Base-by-base conservation (phyloP, 1,140 invertebrate species). In the Bursaphelenchus mucronatus region DNA sequence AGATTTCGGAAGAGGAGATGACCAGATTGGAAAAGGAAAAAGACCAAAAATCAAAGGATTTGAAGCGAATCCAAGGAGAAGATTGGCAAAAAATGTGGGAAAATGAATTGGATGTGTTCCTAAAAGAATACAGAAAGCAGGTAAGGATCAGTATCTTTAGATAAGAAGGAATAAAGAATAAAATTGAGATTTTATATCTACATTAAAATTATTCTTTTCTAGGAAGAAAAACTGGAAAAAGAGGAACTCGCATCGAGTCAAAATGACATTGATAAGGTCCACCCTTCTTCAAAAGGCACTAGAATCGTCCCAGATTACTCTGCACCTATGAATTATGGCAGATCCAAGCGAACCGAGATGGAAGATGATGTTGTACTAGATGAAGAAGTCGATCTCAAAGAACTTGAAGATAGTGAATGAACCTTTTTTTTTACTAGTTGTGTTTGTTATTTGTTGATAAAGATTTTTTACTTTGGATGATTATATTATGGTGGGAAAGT, bases 11-110 rank as follows among this genome's bases (percentile, higher is more conserved):
- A 50, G 73, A 71, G 51, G 90, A 92, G 82, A 87, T 96, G 78
- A 90, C 96, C 66, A 90, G 94, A 50, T 82, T 97, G 10, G 82
- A 95, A 11, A 89, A 89, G 63, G 88, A 94, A 76, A 83, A 88
- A 40, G 90, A 94, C 19, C 15, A 55, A 10, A 61, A 61, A 43
- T 49, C 30, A 41, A 15, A 63, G 13, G 17, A 71, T 58, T 13
- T 30, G 11, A 10, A 52, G n/a, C 8, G 21, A 10, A 64, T 86
- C 15, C 72, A 80, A 54, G 70, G 65, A 46, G 90, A 92, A 82
- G 86, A 89, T 0, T 87, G 89, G 13, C 81, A 86, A 11, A 86
- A 89, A 79, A 79, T 97, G 5, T 97, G 93, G 92, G 84, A 85
- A 43, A 88, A 90, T 61, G 93, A 97, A 86, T 82, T 97, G 21